Evolutionary conservation across 2,888 invertebrate genomes (phyloP).

Genomic region (Ellobium chinense): DNA sequence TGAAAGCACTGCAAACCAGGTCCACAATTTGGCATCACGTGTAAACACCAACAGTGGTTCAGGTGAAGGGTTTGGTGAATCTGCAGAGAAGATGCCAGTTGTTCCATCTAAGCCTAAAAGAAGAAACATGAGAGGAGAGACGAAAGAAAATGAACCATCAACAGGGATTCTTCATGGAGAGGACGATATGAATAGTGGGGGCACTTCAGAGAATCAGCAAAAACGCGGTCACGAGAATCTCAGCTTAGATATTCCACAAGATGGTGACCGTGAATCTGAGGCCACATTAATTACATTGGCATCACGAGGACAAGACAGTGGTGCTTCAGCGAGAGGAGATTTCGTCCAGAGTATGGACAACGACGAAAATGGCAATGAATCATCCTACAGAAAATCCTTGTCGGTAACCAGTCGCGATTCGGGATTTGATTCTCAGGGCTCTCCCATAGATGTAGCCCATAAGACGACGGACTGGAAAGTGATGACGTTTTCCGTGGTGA

Average conservation of each 20-base stretch:
- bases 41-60: neutral
- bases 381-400: slow-evolving; percentile 7
- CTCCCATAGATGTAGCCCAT: slow-evolving; percentile 18
- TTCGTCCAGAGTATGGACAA: neutral
- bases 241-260: neutral
- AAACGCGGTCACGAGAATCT: neutral
- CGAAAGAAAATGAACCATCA: neutral
- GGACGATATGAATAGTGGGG: neutral
- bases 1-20: neutral
- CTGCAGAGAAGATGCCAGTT: neutral
- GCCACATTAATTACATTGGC: neutral
- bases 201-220: neutral
- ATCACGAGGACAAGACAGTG: neutral
- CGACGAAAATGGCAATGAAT: neutral
- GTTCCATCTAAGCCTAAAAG: neutral
- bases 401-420: slow-evolving; percentile 35
- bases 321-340: neutral
- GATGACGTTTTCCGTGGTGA: neutral
- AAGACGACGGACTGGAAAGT: neutral
- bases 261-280: neutral
- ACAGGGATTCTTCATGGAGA: neutral
- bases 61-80: too few relatives aligned
- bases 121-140: neutral
- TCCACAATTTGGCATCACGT: neutral
- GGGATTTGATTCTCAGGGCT: slow-evolving; percentile 40